Conservation (phyloP, 2,113 vertebrate species). For the Bos javanicus region DNA sequence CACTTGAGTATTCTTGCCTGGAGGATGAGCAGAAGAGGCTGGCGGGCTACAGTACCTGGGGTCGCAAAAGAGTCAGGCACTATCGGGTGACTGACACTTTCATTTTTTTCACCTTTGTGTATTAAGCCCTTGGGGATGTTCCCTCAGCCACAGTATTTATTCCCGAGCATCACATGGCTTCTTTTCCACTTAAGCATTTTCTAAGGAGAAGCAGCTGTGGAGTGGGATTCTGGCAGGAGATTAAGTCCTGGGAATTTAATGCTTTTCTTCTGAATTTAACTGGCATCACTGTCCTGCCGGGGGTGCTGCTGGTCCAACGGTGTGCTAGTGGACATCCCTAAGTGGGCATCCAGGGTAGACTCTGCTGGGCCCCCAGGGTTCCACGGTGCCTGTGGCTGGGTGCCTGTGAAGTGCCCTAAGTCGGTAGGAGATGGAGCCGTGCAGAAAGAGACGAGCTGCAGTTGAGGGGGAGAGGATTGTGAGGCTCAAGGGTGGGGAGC, state of each 20-base stretch:
- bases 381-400: neutral
- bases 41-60: neutral
- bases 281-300: neutral
- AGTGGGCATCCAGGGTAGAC: too few relatives aligned
- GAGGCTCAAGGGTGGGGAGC: neutral
- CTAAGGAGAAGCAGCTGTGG: neutral
- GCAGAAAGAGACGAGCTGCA: neutral
- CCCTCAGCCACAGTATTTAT: neutral
- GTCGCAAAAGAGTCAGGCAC: neutral
- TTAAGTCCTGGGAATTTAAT: neutral
- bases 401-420: neutral
- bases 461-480: neutral
- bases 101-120: neutral
- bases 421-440: neutral
- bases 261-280: neutral
- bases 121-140: neutral
- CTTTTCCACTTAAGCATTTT: neutral
- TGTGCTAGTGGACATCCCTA: neutral
- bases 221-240: neutral
- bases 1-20: neutral
- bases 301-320: accelerated
- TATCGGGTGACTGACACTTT: neutral
- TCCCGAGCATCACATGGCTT: neutral
- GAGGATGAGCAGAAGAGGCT: neutral
- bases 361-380: neutral